Conservation (phyloP, 2,888 invertebrate species). For the Synanthedon tipuliformis region DNA sequence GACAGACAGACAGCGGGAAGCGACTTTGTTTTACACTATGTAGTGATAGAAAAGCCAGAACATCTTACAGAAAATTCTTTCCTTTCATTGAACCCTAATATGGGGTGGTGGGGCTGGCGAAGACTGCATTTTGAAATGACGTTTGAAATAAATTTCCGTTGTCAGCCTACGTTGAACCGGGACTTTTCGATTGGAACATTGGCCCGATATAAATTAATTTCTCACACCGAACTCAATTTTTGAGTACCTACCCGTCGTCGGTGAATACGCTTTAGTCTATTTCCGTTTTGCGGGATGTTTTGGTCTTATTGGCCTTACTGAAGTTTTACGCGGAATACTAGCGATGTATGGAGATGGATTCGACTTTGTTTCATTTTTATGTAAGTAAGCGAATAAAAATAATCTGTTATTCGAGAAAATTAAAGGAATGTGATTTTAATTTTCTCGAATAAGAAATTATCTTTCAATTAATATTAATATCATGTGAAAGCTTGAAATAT, state of each 20-base stretch:
- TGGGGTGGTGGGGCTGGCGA: conserved; percentile 14
- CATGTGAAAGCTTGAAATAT: too few relatives aligned
- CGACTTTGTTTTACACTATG: too few relatives aligned
- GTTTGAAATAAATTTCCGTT: conserved; percentile 63
- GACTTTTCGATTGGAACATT: conserved; percentile 59
- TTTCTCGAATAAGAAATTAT: too few relatives aligned
- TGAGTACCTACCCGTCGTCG: conserved; percentile 14
- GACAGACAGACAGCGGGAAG: too few relatives aligned
- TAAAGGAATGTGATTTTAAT: too few relatives aligned
- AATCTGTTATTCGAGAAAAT: too few relatives aligned
- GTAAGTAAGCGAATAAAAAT: neutral
- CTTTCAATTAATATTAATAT: too few relatives aligned
- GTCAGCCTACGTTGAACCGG: conserved; percentile 29
- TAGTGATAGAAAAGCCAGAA: too few relatives aligned
- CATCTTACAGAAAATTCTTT: conserved; percentile 19
- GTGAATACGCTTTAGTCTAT: conserved; percentile 18
- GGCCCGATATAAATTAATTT: conserved; percentile 61
- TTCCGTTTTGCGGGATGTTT: conserved; percentile 13
- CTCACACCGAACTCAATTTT: conserved; percentile 29
- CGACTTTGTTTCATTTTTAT: neutral
- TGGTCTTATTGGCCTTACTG: neutral
- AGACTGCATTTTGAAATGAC: conserved; percentile 54
- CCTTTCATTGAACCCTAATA: conserved; percentile 26
- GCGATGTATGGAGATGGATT: neutral
- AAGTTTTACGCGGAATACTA: neutral